Base-by-base conservation (phyloP, 2,888 invertebrate genomes). In the Microdon myrmicae region DNA sequence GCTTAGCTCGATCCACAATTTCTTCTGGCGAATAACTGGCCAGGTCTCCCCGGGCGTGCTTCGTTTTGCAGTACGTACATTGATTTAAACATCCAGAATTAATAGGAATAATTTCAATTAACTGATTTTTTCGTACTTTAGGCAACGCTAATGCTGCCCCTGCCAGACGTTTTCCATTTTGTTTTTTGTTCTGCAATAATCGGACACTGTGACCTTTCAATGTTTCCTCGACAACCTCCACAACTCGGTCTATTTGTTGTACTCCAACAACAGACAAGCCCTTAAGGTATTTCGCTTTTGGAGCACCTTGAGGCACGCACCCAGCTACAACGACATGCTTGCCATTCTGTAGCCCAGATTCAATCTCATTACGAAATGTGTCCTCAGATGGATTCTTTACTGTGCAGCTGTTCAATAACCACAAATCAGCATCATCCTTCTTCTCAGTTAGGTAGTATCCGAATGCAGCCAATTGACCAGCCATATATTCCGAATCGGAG, bases 401-500 rank as follows among this genome's bases (percentile, higher is more conserved):
- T 0, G 98, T 99, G 76, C 98, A 99, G 43, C 96, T 96, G 80
- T 99, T 99, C 10, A 99, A 82, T 7, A 99, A 81, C 96, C 97
- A 97, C 19, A 99, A 81, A 79, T 96, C 92, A 0, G 98, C 97
- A 7, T 83, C 82, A 35, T 84, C 82, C 79, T 92, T 92, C 58
- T 91, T 86, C 31, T 91, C 88, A 0, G 90, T 92, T 34, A 96
- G 83, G 47, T 84, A 85, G 77, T 96, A 97, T 0, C 96, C 97
- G 72, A 90, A 92, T 0, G 90, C 85, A 0, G 92, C 89, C 51
- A 99, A 81, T 70, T 96, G 88, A 0, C 98, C 98, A 0, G 96
- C 95, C 98, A 99, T 99, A 76, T 99, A 99, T 82, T 99, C 98
- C 1, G 94, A 92, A 78, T 99, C 98, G 0, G 96, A 96, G 77